Evolutionary conservation across 1,140 invertebrate species (phyloP), one percentile per base, ranked within the genome.

Genomic region (Brachionus sp.): DNA sequence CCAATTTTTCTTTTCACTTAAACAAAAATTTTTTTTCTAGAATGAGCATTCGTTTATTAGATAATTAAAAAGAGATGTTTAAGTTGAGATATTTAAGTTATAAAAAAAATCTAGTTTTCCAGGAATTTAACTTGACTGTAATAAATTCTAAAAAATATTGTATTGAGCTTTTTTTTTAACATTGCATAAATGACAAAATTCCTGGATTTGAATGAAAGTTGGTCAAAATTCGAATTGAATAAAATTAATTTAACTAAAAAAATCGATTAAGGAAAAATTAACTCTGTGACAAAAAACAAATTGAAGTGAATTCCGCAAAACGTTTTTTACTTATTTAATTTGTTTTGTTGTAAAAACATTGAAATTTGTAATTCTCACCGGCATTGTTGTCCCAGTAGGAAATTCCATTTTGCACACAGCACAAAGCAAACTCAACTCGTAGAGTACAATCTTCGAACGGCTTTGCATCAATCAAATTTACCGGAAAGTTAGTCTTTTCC

Each of bases 321-420:
- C 62, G 29, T 25, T 3, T 29, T 66, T 66, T 66, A 25, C 9
- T 66, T 29, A 16, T 66, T n/a, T 39, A 70, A 70, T 37, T 70
- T 35, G 33, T 77, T 25, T 80, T 80, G 50, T 80, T 80, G 37
- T 80, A 80, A 62, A 80, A 80, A 23, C 77, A 80, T 80, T 80
- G 77, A 62, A 80, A 80, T 62, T 80, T 80, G 33, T 80, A 80
- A 44, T 80, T 80, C 29, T 80, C 50, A 39, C 62, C 77, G 13
- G 19, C n/a, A 37, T 80, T 80, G 23, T 80, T 80, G 50, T 80
- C 77, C 77, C 77, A 80, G 57, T 39, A 80, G 1, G 46, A 37
- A 19, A 57, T 39, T 5, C 39, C 46, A 44, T 80, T 66, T 66
- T 57, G 50, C 3, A 23, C 19, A 37, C 62, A 80, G n/a, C 77